A percentile compares a stretch with the other conserved stretches of the same genome.
Evolutionary conservation across 2,888 invertebrate genomes (phyloP).

Genomic region (Plebejus melissa): DNA sequence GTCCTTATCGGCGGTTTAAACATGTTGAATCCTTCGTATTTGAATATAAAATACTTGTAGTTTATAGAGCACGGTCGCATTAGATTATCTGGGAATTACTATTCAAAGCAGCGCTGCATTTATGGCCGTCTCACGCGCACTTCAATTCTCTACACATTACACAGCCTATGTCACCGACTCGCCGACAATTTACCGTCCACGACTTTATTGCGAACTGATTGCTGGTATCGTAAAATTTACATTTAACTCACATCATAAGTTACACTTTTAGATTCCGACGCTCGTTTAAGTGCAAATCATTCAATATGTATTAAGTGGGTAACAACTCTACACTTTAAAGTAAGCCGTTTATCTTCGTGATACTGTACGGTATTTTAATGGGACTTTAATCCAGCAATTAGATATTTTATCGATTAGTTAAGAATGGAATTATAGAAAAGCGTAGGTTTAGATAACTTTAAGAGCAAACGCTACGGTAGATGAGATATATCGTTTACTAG

Average conservation of each 20-base stretch:
- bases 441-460: neutral
- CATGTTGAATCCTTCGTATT: neutral
- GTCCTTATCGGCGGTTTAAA: neutral
- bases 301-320: neutral
- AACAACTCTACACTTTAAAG: neutral
- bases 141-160: constrained; percentile 42
- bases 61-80: neutral
- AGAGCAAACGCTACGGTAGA: neutral
- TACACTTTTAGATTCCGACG: neutral
- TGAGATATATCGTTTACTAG: neutral
- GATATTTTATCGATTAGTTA: neutral
- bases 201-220: constrained; percentile 39
- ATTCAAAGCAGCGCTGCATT: constrained; percentile 41
- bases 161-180: constrained; percentile 40
- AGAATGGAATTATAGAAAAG: neutral
- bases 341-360: neutral
- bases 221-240: neutral
- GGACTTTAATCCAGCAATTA: constrained; percentile 2
- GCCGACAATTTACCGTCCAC: constrained; percentile 46
- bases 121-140: constrained; percentile 41
- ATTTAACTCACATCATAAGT: constrained; percentile 6
- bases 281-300: constrained; percentile 5
- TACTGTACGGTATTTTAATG: constrained; percentile 1
- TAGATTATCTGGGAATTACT: constrained; percentile 38
- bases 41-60: neutral